phyloP scores from a whole-genome alignment of 2,797 vertebrate species.

The Typhlichthys eigenmanni region DNA sequence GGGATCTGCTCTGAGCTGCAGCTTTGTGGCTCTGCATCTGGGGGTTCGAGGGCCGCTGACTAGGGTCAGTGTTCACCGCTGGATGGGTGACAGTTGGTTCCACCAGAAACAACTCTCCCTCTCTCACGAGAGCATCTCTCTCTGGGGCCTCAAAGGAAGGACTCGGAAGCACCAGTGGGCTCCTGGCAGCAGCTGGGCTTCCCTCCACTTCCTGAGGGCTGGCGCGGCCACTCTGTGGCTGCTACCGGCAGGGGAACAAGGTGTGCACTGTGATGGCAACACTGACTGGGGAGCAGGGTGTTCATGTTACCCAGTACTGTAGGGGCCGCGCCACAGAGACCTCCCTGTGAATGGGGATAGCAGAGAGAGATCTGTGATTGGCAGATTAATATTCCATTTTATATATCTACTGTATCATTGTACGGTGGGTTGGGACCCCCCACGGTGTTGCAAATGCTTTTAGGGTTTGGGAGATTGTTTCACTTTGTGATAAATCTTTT shows the following conservation, averaged over 20 bases:
- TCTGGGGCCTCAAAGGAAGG: conserved; percentile 56
- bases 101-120: conserved; percentile 28
- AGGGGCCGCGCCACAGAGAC: conserved; percentile 62
- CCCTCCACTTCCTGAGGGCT: conserved; percentile 74
- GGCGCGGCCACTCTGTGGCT: conserved; percentile 58
- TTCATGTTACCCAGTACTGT: conserved; percentile 60
- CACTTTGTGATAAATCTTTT: no score
- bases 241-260: conserved; percentile 71
- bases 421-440: no score
- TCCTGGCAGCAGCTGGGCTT: conserved; percentile 58
- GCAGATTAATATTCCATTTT: no score
- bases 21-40: no score
- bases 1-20: no score
- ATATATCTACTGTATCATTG: no score
- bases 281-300: conserved; percentile 32
- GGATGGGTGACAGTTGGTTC: conserved; percentile 59
- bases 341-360: conserved; percentile 57
- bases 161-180: conserved; percentile 62
- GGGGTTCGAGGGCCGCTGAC: conserved; percentile 33
- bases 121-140: conserved; percentile 18
- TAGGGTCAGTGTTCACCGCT: conserved; percentile 60
- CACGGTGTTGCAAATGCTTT: no score
- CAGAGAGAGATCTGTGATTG: conserved; percentile 18
- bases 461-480: no score
- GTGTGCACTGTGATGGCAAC: conserved; percentile 74